Percentiles rank a stretch among this genome's conserved stretches.
These are phyloP conservation scores for Chrysocyon brachyurus DNA, from an alignment of 2,797 vertebrate species.

Conservation along the genomic window DNA sequence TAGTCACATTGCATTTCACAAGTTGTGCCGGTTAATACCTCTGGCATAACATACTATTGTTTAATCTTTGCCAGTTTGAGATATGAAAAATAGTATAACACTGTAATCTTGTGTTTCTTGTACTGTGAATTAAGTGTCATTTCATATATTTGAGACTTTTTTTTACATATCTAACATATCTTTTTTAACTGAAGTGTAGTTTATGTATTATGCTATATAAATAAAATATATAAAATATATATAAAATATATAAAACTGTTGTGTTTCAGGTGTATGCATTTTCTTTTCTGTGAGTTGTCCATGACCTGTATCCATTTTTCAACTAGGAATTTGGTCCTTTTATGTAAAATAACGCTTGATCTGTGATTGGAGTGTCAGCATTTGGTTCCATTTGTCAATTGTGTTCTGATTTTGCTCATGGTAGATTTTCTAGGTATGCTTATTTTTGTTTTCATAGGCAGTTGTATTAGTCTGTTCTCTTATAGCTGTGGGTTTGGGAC, in stretches of 20 bases:
- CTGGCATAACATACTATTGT: background rate
- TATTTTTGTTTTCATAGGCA: background rate
- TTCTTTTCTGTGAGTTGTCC: background rate
- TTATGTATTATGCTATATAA: background rate
- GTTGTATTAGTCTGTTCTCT: background rate
- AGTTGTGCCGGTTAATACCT: background rate
- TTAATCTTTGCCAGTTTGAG: background rate
- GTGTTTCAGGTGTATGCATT: background rate
- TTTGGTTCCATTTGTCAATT: background rate
- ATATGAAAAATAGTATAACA: background rate
- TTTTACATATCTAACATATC: background rate
- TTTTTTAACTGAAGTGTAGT: background rate
- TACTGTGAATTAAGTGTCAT: background rate
- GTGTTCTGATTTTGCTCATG: conserved; percentile 11
- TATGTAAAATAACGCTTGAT: background rate
- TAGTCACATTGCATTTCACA: background rate
- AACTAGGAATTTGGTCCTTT: conserved; percentile 21
- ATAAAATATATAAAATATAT: no score
- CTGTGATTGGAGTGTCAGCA: conserved; percentile 1
- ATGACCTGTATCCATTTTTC: background rate
- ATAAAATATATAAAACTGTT: no score
- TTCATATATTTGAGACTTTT: background rate
- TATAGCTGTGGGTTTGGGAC: background rate
- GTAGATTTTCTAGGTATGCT: background rate
- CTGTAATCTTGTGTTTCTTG: background rate